Evolutionary conservation across 1,140 invertebrate species (phyloP), one percentile per base, ranked within the genome.

Genomic region (Apis cerana): DNA sequence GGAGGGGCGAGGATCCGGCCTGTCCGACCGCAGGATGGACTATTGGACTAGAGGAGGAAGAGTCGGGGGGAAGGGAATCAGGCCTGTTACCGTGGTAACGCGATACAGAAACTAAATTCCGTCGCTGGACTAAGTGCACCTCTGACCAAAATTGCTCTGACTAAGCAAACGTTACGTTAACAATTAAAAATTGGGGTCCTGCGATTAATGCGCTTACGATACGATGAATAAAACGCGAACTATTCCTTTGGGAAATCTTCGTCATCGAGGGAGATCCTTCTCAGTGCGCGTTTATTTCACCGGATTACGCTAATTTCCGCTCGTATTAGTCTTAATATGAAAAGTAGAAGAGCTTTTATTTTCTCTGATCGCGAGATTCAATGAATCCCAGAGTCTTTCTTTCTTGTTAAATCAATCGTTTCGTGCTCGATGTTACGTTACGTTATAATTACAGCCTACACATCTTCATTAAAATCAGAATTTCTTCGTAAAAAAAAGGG

Each of bases 41-140:
- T 33, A 33, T 33, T 69, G 85, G 71, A 72, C 54, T 3, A 72
- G 75, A 83, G 85, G 86, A 87, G 75, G 33, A 2, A 69, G 84
- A 58, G 68, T 68, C 2, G 82, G 70, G 85, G 85, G 80, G 75
- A 83, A n/a, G 72, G 21, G 2, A 27, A 27, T 48, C 64, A 23
- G 59, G 79, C 58, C 75, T 80, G 85, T 87, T 86, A 83, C 85
- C 85, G 80, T 87, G 85, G 85, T 87, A 87, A 87, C 85, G 85
- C 85, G 81, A 87, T 87, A 86, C 81, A 87, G 85, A 75, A 86
- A 83, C 85, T 86, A 87, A 86, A 87, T 83, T 87, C 85, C 80
- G 85, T 83, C 86, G 83, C 81, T 77, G 54, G 75, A 23, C 80
- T 87, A 87, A 87, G 85, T 87, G 85, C 85, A 83, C 71, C 85